A percentile compares a stretch with the other conserved stretches of the same genome.
Evolutionary conservation across 1,140 invertebrate genomes (phyloP).

Genomic region (Ceratitis capitata): DNA sequence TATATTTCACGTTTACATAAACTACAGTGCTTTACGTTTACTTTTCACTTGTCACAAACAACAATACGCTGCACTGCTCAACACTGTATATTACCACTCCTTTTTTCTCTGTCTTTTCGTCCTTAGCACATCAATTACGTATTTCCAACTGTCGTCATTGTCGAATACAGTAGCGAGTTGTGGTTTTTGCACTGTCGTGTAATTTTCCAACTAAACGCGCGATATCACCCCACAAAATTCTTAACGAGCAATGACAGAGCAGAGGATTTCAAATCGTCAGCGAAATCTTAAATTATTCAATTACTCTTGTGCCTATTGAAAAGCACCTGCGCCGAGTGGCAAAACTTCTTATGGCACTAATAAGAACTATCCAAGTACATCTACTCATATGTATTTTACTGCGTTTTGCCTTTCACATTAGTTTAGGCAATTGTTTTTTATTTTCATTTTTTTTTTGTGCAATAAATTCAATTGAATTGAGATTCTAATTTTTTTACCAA

Average conservation of each 20-base stretch:
- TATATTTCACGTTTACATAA: too few relatives aligned
- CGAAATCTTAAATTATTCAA: not conserved
- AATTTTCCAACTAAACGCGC: not conserved
- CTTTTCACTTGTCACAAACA: not conserved
- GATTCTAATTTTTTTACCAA: not conserved
- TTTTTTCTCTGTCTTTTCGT: not conserved
- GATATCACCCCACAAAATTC: not conserved
- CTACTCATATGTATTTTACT: too few relatives aligned
- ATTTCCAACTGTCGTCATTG: not conserved
- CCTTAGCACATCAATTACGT: too few relatives aligned
- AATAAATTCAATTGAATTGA: not conserved
- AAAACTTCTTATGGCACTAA: not conserved
- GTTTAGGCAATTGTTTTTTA: slow-evolving; percentile 1
- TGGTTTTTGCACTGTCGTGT: not conserved
- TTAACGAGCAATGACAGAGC: not conserved
- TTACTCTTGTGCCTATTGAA: not conserved
- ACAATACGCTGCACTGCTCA: not conserved
- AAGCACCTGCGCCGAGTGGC: not conserved
- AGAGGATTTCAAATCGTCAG: not conserved
- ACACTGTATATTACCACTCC: not conserved
- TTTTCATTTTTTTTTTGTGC: too few relatives aligned
- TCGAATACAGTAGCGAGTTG: not conserved
- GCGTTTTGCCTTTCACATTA: not conserved
- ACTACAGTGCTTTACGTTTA: not conserved
- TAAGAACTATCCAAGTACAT: not conserved